Percentiles rank a stretch among this genome's conserved stretches.
phyloP scores from a whole-genome alignment of 2,888 invertebrate species.

The Itoplectis maculator region DNA sequence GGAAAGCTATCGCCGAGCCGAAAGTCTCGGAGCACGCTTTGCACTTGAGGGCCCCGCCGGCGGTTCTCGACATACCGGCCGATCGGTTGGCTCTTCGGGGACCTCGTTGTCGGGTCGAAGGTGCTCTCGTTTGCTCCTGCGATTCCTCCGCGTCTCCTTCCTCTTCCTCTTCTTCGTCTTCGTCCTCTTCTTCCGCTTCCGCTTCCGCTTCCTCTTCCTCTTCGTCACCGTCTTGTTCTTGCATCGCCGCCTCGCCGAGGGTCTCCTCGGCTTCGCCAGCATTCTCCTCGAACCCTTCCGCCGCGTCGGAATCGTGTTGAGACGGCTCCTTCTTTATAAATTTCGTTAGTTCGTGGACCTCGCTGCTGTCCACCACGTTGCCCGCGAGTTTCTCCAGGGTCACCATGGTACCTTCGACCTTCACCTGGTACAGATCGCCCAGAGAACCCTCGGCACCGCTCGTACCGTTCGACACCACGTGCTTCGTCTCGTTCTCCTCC shows the following conservation, averaged over 20 bases:
- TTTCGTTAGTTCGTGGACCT: not conserved
- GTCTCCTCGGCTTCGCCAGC: constrained; percentile 62
- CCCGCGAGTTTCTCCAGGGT: constrained; percentile 76
- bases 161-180: constrained; percentile 60
- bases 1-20: constrained; percentile 76
- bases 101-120: not conserved
- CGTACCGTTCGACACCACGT: constrained; percentile 71
- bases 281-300: constrained; percentile 19
- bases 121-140: not conserved
- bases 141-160: constrained; percentile 22
- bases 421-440: constrained; percentile 79
- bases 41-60: constrained; percentile 75
- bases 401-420: constrained; percentile 77
- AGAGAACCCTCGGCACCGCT: constrained; percentile 35
- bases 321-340: constrained; percentile 41
- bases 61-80: not conserved
- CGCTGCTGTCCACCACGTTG: constrained; percentile 44
- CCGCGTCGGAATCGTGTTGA: constrained; percentile 43
- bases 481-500: constrained; percentile 69
- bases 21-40: constrained; percentile 81
- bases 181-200: no score
- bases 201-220: constrained; percentile 49
- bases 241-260: constrained; percentile 34
- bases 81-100: not conserved
- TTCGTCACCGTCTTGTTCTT: no score